A percentile compares a stretch with the other conserved stretches of the same genome.
These are phyloP conservation scores for Bos taurus DNA, from an alignment of 2,113 vertebrate species.

Conservation along the genomic window DNA sequence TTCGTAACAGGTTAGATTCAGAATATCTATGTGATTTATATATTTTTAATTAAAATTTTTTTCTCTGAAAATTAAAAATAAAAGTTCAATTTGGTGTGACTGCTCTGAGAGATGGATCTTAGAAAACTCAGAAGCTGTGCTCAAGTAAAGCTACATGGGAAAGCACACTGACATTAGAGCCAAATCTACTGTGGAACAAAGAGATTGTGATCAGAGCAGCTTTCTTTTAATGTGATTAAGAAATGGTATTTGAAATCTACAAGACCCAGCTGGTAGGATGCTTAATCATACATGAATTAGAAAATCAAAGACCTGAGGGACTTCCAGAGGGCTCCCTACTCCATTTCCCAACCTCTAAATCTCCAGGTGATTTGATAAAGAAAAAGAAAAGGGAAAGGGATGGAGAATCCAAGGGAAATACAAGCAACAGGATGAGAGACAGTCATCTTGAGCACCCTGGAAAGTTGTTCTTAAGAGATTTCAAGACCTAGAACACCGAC, in stretches of 20 bases:
- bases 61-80: neutral
- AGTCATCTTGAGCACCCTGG: neutral
- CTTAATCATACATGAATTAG: neutral
- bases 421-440: neutral
- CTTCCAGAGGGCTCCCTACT: neutral
- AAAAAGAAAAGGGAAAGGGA: neutral
- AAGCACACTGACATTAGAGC: neutral
- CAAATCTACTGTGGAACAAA: constrained; percentile 21
- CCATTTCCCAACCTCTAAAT: neutral
- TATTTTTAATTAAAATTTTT: neutral
- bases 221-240: neutral
- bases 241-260: neutral
- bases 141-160: neutral
- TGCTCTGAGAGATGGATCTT: neutral
- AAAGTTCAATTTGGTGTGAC: neutral
- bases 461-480: neutral
- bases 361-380: neutral
- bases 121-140: neutral
- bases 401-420: neutral
- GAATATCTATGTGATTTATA: neutral
- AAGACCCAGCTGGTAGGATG: neutral
- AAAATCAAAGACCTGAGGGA: neutral
- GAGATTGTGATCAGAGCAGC: neutral
- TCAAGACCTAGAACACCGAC: neutral
- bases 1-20: neutral